Percentiles rank a stretch among this genome's conserved stretches.
Evolutionary conservation across 2,113 vertebrate species (phyloP).

Genomic region (Paradoxurus hermaphroditus): DNA sequence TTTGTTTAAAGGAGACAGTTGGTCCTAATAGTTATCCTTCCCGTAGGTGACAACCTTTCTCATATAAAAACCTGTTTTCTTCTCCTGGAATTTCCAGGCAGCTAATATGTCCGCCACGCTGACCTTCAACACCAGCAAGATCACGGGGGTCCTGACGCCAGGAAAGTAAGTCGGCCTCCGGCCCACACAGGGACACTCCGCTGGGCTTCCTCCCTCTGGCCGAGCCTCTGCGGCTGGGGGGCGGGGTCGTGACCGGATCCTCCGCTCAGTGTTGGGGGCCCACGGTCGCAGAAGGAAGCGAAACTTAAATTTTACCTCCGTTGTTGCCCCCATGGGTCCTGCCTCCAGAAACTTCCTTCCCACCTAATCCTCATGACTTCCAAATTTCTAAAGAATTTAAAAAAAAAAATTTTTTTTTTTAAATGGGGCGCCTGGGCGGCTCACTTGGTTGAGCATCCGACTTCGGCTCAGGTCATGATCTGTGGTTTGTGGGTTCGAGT

Average conservation of each 20-base stretch:
- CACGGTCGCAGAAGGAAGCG: neutral
- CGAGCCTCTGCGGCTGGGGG: neutral
- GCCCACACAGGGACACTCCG: rapidly evolving
- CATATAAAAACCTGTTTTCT: neutral
- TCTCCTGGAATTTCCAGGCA: slow-evolving; percentile 29
- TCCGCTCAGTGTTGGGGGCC: neutral
- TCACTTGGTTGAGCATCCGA: too few relatives aligned
- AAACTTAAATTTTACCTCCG: neutral
- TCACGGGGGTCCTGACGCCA: slow-evolving; percentile 56
- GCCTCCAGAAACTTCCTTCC: neutral
- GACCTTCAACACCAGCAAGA: slow-evolving; percentile 55
- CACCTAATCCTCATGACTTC: neutral
- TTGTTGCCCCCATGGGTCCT: neutral
- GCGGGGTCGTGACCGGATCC: too few relatives aligned
- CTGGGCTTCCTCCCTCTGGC: neutral
- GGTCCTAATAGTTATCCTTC: neutral
- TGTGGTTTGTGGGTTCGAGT: too few relatives aligned
- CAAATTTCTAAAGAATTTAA: neutral
- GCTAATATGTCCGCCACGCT: neutral
- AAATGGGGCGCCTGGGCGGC: too few relatives aligned
- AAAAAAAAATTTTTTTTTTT: too few relatives aligned
- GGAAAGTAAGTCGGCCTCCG: slow-evolving; percentile 57
- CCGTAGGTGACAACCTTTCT: neutral
- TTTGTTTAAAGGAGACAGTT: neutral
- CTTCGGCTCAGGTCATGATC: too few relatives aligned